Evolutionary conservation across 2,797 vertebrate genomes (phyloP).

Genomic region (Nyctalus aviator): DNA sequence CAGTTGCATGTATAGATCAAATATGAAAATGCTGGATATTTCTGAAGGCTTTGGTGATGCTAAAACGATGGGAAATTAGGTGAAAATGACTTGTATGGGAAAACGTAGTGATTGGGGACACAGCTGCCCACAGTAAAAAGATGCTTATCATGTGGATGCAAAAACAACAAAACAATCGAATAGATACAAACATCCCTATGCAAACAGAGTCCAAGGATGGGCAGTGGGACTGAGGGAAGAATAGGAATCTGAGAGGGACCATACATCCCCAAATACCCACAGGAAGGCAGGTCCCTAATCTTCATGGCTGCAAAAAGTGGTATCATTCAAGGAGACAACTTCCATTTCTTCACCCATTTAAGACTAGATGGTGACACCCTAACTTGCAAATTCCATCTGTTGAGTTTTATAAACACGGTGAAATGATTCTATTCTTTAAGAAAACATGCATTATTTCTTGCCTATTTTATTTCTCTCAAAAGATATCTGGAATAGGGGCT

Average conservation of each 20-base stretch:
- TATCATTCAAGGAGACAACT: not conserved
- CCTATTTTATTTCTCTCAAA: not conserved
- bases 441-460: not conserved
- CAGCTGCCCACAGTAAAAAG: not conserved
- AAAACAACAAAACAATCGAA: not conserved
- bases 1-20: not conserved
- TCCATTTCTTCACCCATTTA: not conserved
- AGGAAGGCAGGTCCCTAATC: not conserved
- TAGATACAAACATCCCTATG: not conserved
- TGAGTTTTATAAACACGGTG: not conserved
- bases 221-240: too few relatives aligned
- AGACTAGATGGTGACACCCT: not conserved
- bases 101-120: rapidly evolving
- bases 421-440: not conserved
- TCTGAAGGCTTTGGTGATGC: not conserved
- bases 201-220: not conserved
- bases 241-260: not conserved
- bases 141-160: not conserved
- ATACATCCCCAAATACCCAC: rapidly evolving
- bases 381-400: not conserved
- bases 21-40: not conserved
- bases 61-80: not conserved
- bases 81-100: not conserved
- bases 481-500: not conserved
- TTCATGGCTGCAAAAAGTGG: not conserved